phyloP scores from a whole-genome alignment of 2,888 invertebrate genomes.

The Spilosoma lubricipeda region DNA sequence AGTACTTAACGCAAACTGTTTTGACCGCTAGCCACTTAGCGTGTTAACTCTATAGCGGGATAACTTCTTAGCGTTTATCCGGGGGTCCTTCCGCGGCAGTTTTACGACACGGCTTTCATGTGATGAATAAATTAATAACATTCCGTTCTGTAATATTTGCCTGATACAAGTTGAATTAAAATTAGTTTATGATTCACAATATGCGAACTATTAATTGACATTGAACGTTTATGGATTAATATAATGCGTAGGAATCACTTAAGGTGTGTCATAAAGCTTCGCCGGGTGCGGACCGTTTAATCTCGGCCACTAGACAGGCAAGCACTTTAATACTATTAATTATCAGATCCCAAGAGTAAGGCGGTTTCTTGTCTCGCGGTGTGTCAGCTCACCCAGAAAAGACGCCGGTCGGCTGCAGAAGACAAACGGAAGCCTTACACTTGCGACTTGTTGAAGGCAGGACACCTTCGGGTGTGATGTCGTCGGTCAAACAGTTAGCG shows the following conservation, averaged over 20 bases:
- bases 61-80: slow-evolving; percentile 41
- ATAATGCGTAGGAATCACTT: neutral
- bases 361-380: neutral
- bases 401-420: neutral
- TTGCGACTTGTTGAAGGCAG: neutral
- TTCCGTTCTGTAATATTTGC: neutral
- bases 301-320: neutral
- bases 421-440: slow-evolving; percentile 2
- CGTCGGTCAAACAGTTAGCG: slow-evolving; percentile 48
- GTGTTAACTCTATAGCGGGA: slow-evolving; percentile 31
- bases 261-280: neutral
- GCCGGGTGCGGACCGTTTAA: neutral
- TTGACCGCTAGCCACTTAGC: slow-evolving; percentile 43
- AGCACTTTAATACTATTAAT: slow-evolving; percentile 6
- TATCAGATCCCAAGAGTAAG: slow-evolving; percentile 10
- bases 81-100: slow-evolving; percentile 1
- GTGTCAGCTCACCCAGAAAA: no score
- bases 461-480: slow-evolving; percentile 17
- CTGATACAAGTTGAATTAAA: neutral
- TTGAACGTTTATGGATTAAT: neutral
- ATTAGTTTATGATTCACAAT: neutral
- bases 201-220: neutral
- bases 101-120: neutral
- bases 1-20: slow-evolving; percentile 59
- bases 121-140: neutral